phyloP scores from a whole-genome alignment of 1,140 invertebrate genomes.

The Eriocheir sinensis region DNA sequence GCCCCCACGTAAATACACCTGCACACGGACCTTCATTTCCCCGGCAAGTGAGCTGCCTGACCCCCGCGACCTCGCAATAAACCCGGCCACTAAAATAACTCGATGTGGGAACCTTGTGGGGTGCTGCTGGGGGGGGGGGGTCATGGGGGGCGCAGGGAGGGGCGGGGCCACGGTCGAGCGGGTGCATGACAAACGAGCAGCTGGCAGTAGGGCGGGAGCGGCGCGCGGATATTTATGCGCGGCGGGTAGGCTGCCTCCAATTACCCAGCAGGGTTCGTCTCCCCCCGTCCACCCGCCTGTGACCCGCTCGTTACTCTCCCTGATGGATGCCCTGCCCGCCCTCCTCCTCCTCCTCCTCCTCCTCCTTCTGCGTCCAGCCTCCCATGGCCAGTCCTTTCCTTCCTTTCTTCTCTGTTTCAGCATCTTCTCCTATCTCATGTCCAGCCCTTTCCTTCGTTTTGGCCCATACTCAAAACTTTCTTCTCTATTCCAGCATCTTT shows the following conservation, averaged over 20 bases:
- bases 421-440: background rate
- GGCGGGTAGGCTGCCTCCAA: constrained; percentile 75
- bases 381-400: background rate
- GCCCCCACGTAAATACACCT: background rate
- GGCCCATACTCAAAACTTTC: too few relatives aligned
- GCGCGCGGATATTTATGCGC: constrained; percentile 75
- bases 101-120: constrained; percentile 23
- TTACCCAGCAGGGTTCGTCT: constrained; percentile 78
- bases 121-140: background rate
- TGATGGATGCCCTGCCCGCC: constrained; percentile 63
- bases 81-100: constrained; percentile 43
- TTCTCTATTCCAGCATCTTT: too few relatives aligned
- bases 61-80: constrained; percentile 32
- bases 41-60: constrained; percentile 14
- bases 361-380: background rate
- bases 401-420: background rate
- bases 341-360: background rate
- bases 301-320: constrained; percentile 73
- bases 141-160: background rate
- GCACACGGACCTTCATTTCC: constrained; percentile 28
- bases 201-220: constrained; percentile 70
- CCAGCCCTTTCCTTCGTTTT: background rate
- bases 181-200: constrained; percentile 74
- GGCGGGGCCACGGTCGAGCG: constrained; percentile 53
- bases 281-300: constrained; percentile 72